Base-by-base conservation (phyloP, 2,113 vertebrate genomes). In the Loxodonta africana region DNA sequence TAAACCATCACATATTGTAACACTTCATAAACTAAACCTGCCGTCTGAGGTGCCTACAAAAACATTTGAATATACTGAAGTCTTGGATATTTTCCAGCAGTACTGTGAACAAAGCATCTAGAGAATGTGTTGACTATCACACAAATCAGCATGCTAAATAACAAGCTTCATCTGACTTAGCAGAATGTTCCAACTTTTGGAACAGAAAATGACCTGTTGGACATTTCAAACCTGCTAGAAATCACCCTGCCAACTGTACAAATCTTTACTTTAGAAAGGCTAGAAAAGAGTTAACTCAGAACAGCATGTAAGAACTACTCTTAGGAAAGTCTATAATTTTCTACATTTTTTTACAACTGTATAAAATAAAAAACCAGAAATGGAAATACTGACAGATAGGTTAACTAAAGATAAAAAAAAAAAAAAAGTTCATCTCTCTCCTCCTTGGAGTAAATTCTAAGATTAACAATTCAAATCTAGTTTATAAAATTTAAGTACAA, bases 91-190 rank as follows among this genome's bases (percentile, higher is more conserved):
- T 98, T 96, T 96, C 97, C 97, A 97, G 85, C 80, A 83, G 94
- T 93, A 95, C 28, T 96, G 95, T 96, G 91, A 91, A 90, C 96
- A 98, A 97, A 96, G 96, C 69, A 97, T 97, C 86, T 89, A 96
- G 95, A 94, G 97, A 98, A 98, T 98, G 97, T 97, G 97, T 97
- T 95, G 98, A 98, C 97, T 82, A 8, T 84, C 86, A 95, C 97
- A 97, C 95, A 97, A 86, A 98, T 93, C 94, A 95, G 93, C 74
- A 57, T 82, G 85, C 97, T 97, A 97, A 97, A 98, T 94, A 98
- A 98, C 96, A 97, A 96, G 95, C 82, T 97, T 91, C 90, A 84
- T 94, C 95, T 97, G 96, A 98, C 96, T 97, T 96, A 97, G 97
- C 97, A 98, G 96, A 97, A 95, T n/a, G 80, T 60, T 94, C 85